Evolutionary conservation across 1,140 invertebrate species (phyloP), one percentile per base, ranked within the genome.

Genomic region (Eueides isabella): DNA sequence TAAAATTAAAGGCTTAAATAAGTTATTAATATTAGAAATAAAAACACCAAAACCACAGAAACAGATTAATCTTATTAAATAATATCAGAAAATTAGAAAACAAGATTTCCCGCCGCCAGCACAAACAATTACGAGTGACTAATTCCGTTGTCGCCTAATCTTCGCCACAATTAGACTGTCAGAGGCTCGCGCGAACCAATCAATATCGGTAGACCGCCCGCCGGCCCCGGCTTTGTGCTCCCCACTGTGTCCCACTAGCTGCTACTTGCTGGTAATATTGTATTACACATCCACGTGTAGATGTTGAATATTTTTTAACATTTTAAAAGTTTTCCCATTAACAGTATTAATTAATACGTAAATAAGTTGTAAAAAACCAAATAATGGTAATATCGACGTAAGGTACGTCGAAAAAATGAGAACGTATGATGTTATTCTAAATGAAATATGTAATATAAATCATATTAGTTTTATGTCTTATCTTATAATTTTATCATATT

Each of bases 81-180:
- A 61, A 61, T n/a, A 5, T 14, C n/a, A 44, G 41, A 44, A n/a
- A 63, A 30, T 30, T 63, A 63, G 61, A 31, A 63, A 63, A 63
- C 19, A 30, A 29, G 61, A 63, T 63, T 62, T 55, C 1, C 48
- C 48, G 48, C 19, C 44, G 19, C 48, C 48, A 23, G 48, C 48
- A 12, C 61, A 64, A 69, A 68, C 74, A 72, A 72, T 76, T 69
- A 72, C 26, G 48, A 28, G 35, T 30, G 61, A 31, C n/a, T 63
- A 63, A 63, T 63, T 30, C 41, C 71, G 48, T 30, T 63, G 28
- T 64, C 29, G 64, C 55, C 77, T 78, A 75, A 82, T 74, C 76
- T 69, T 65, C 65, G 19, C 55, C 74, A 68, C 78, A 77, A 82
- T 82, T 80, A 72, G 61, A 73, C 76, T 84, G 83, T 81, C 83